phyloP scores from a whole-genome alignment of 2,113 vertebrate genomes.

The Pelmatolapia mariae region DNA sequence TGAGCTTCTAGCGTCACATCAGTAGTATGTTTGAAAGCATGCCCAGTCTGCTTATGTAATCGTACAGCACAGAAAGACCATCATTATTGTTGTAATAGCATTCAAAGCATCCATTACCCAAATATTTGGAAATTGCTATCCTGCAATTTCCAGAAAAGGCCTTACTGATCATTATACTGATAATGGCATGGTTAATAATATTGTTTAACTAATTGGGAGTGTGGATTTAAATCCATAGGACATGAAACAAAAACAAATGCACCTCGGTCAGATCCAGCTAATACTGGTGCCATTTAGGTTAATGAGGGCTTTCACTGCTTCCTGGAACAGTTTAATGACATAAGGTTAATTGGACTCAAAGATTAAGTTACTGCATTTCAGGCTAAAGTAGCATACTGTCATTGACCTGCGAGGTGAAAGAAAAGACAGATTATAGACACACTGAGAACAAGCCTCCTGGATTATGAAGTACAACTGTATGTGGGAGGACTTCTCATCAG shows the following conservation, averaged over 20 bases:
- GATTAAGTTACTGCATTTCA: constrained; percentile 41
- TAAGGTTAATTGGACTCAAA: constrained; percentile 58
- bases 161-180: not conserved
- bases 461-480: not conserved
- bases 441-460: not conserved
- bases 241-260: not conserved
- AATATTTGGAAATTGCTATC: constrained; percentile 10
- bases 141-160: not conserved
- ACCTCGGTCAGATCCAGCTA: not conserved
- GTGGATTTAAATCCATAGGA: not conserved
- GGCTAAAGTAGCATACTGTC: constrained; percentile 29
- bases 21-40: constrained; percentile 42
- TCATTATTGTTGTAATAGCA: constrained; percentile 22
- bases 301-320: constrained; percentile 46
- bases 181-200: not conserved
- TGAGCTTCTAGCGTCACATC: not conserved
- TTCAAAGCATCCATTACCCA: not conserved
- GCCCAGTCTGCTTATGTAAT: constrained; percentile 38
- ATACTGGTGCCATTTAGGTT: constrained; percentile 35
- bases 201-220: not conserved
- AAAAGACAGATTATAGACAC: not conserved
- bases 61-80: constrained; percentile 8
- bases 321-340: constrained; percentile 47
- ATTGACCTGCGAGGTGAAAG: not conserved
- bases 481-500: not conserved